Percentiles rank a stretch among this genome's conserved stretches.
Conservation (phyloP, 2,113 vertebrate genomes). For the Eubucco bourcierii region DNA sequence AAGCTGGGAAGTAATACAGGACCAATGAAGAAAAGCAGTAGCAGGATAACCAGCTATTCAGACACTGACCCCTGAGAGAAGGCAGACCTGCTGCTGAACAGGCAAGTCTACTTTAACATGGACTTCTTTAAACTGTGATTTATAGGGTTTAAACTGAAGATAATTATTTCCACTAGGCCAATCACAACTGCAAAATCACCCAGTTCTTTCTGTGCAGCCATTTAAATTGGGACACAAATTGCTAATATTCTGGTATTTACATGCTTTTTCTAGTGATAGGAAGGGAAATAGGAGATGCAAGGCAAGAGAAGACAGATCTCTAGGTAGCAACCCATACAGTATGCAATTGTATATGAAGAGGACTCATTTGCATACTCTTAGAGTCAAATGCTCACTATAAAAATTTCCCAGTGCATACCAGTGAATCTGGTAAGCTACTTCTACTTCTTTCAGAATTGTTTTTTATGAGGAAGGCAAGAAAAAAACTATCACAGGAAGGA, state of each 20-base stretch:
- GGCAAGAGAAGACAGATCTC: not conserved
- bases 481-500: not conserved
- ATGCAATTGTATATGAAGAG: not conserved
- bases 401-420: not conserved
- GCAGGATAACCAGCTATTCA: constrained; percentile 27
- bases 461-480: not conserved
- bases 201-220: not conserved
- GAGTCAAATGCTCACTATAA: not conserved
- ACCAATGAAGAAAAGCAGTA: constrained; percentile 47
- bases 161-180: constrained; percentile 35
- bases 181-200: constrained; percentile 7
- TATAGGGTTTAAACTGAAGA: constrained; percentile 39
- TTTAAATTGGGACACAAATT: not conserved
- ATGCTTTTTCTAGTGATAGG: not conserved
- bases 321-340: not conserved
- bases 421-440: not conserved
- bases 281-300: not conserved
- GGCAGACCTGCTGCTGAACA: not conserved
- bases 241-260: not conserved
- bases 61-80: constrained; percentile 18
- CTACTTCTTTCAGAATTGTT: constrained; percentile 7
- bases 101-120: not conserved
- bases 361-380: not conserved
- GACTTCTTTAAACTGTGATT: constrained; percentile 32
- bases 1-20: constrained; percentile 37